Base-by-base conservation (phyloP, 2,113 vertebrate species). In the Prunella himalayana region DNA sequence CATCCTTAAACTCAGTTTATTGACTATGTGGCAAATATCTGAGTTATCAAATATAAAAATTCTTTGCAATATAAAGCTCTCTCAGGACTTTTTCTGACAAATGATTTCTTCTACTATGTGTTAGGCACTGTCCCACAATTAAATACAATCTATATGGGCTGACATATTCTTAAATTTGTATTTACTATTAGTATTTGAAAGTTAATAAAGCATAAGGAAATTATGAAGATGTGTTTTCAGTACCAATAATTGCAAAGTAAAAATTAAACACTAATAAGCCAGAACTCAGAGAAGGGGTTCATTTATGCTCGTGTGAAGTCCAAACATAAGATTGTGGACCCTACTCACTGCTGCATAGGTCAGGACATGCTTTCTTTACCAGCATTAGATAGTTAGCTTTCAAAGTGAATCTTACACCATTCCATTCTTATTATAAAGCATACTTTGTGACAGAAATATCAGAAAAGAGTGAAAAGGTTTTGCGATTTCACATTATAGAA, bases 301-400 rank as follows among this genome's bases (percentile, higher is more conserved):
- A 35, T 42, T 86, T 66, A 63, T 0, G 2, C 11, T 44, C 0
- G 0, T 28, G 5, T 44, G 49, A 92, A 56, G 4, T 56, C 12
- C 20, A 44, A 24, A 35, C 6, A 12, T 33, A 9, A 45, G 19
- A 37, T 2, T 53, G 21, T 28, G 5, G 20, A 31, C 18, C 6
- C 20, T 71, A 54, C 5, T 57, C 47, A 71, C 12, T 30, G 14
- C 39, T 60, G 5, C 21, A 56, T 7, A 28, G 19, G 21, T 64
- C 27, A 82, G 56, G 35, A 85, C 3, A 11, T 28, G 12, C 3
- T 82, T 57, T 31, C 30, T 53, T 78, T 57, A 15, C 13, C 1
- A 7, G 17, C 20, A 37, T 1, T 41, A 3, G 28, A n/a, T 1
- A 60, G 4, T 9, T 44, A 63, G 25, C 15, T 59, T 25, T 35